phyloP scores from a whole-genome alignment of 2,113 vertebrate species.

The Chelonoidis abingdonii region DNA sequence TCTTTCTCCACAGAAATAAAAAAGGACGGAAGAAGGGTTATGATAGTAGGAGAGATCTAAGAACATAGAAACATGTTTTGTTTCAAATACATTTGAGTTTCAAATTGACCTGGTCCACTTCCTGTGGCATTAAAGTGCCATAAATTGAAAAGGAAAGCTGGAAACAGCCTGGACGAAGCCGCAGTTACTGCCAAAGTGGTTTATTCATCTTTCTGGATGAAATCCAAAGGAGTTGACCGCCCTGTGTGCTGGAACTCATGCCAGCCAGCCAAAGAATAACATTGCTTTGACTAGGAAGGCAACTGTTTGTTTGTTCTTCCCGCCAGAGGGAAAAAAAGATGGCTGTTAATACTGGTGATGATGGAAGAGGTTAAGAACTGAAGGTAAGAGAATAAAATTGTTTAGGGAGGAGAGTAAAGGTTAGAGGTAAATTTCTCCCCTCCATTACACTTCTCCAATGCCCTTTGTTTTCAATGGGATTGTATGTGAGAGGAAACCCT shows the following conservation, averaged over 20 bases:
- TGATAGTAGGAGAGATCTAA: slow-evolving; percentile 10
- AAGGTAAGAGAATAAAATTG: neutral
- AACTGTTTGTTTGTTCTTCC: slow-evolving; percentile 73
- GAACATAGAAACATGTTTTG: slow-evolving; percentile 27
- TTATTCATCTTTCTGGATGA: slow-evolving; percentile 49
- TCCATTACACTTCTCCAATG: neutral
- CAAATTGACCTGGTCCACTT: slow-evolving; percentile 8
- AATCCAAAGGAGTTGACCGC: slow-evolving; percentile 60
- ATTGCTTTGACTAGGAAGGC: slow-evolving; percentile 66
- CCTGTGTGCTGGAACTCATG: slow-evolving; percentile 58
- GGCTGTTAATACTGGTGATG: slow-evolving; percentile 58
- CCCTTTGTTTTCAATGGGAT: neutral
- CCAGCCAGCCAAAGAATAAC: slow-evolving; percentile 65
- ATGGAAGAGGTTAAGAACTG: slow-evolving; percentile 55
- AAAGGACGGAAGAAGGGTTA: slow-evolving; percentile 21
- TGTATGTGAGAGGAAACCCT: neutral
- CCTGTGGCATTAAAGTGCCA: slow-evolving; percentile 16
- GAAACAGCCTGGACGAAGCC: slow-evolving; percentile 41
- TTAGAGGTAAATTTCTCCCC: slow-evolving; percentile 21
- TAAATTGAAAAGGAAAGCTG: slow-evolving; percentile 44
- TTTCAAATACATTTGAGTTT: slow-evolving; percentile 48
- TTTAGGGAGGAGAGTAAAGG: slow-evolving; percentile 22
- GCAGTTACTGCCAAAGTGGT: slow-evolving; percentile 30
- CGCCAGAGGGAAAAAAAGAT: neutral
- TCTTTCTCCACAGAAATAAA: neutral